Percentiles rank a stretch among this genome's conserved stretches.
Conservation (phyloP, 2,113 vertebrate species). For the Elaphurus davidianus region DNA sequence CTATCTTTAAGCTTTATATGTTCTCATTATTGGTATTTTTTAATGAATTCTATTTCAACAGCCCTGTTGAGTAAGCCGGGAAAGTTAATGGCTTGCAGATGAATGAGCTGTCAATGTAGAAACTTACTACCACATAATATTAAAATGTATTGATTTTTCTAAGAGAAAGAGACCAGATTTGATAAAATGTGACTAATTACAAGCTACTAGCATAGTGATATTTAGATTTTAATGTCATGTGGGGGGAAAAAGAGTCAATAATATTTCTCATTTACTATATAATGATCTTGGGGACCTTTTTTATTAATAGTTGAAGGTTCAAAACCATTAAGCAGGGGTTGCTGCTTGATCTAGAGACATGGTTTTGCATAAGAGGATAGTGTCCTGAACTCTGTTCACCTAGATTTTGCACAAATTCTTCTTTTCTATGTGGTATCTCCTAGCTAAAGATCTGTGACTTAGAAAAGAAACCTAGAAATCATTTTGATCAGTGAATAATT, state of each 20-base stretch:
- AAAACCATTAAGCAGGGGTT: neutral
- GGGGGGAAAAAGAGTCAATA: neutral
- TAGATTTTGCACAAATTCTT: neutral
- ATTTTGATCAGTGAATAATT: neutral
- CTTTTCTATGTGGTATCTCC: neutral
- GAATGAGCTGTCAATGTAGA: slow-evolving; percentile 18
- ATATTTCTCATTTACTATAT: neutral
- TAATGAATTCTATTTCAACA: slow-evolving; percentile 45
- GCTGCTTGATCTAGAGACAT: neutral
- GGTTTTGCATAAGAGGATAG: neutral
- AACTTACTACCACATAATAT: neutral
- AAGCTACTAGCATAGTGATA: slow-evolving; percentile 11
- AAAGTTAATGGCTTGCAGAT: slow-evolving; percentile 40
- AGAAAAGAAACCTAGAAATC: slow-evolving; percentile 40
- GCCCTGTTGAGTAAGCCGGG: neutral
- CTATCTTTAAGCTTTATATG: neutral
- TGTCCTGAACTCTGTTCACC: neutral
- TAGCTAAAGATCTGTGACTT: neutral
- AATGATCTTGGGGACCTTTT: neutral
- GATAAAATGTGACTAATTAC: slow-evolving; percentile 38
- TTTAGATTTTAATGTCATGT: slow-evolving; percentile 17
- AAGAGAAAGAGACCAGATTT: neutral
- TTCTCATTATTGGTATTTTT: slow-evolving; percentile 14
- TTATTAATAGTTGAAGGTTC: neutral
- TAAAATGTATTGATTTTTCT: slow-evolving; percentile 50